Conservation (phyloP, 2,113 vertebrate genomes). For the Oryzias javanicus region DNA sequence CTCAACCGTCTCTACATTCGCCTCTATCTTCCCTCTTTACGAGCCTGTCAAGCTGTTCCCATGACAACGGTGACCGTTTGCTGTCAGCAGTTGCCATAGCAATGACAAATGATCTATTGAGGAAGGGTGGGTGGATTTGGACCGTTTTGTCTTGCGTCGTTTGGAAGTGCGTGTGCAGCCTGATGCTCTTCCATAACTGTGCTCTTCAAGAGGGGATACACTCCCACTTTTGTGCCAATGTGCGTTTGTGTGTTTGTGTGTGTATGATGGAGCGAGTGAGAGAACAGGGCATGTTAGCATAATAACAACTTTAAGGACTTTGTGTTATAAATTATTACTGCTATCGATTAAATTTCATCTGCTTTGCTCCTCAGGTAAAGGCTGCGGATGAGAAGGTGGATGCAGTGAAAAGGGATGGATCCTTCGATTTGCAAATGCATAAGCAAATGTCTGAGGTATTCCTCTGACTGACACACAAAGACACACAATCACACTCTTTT, state of each 20-base stretch:
- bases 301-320: neutral
- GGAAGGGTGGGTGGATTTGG: constrained; percentile 38
- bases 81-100: constrained; percentile 77
- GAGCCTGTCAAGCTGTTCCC: constrained; percentile 75
- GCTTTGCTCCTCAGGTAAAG: constrained; percentile 16
- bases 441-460: constrained; percentile 42
- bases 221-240: neutral
- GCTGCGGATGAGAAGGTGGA: constrained; percentile 18
- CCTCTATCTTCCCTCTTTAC: constrained; percentile 40
- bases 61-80: constrained; percentile 78
- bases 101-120: constrained; percentile 55
- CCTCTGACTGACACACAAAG: constrained; percentile 14
- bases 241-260: too few relatives aligned
- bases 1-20: constrained; percentile 34
- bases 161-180: neutral
- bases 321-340: neutral
- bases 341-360: neutral
- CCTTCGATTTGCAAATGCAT: constrained; percentile 55
- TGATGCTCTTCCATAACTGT: constrained; percentile 13
- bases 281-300: too few relatives aligned
- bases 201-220: neutral
- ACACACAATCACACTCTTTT: constrained; percentile 3
- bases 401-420: constrained; percentile 27
- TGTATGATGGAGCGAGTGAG: too few relatives aligned
- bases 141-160: constrained; percentile 27